A percentile compares a stretch with the other conserved stretches of the same genome.
phyloP scores from a whole-genome alignment of 2,113 vertebrate species.

The Colinus virginianus region DNA sequence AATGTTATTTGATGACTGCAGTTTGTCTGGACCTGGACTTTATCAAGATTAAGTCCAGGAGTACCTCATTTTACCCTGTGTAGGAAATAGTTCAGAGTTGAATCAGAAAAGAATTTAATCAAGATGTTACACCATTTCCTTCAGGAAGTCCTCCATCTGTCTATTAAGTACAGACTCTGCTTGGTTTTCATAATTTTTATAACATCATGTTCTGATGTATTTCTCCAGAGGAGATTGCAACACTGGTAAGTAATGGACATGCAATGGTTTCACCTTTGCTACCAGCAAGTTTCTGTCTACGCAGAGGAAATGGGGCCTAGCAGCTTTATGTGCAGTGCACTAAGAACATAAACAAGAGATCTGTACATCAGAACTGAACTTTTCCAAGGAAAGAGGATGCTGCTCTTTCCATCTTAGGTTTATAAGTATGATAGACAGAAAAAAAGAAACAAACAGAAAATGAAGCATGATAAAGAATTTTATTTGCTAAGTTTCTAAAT shows the following conservation, averaged over 20 bases:
- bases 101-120: constrained; percentile 21
- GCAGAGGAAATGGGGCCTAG: neutral
- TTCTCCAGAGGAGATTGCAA: neutral
- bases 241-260: neutral
- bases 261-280: neutral
- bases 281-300: neutral
- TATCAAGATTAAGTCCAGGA: neutral
- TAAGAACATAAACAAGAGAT: neutral
- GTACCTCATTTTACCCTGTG: neutral
- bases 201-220: neutral
- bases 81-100: constrained; percentile 37
- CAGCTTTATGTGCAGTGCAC: neutral
- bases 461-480: neutral
- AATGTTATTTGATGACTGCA: neutral
- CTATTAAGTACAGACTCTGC: neutral
- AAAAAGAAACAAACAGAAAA: neutral
- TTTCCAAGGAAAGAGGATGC: neutral
- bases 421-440: neutral
- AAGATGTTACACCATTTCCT: constrained; percentile 11
- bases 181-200: neutral
- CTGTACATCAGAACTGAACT: neutral
- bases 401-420: neutral
- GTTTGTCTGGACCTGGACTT: neutral
- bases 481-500: constrained; percentile 6
- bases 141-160: neutral